Evolutionary conservation across 2,888 invertebrate species (phyloP).

Genomic region (Sesia bembeciformis): DNA sequence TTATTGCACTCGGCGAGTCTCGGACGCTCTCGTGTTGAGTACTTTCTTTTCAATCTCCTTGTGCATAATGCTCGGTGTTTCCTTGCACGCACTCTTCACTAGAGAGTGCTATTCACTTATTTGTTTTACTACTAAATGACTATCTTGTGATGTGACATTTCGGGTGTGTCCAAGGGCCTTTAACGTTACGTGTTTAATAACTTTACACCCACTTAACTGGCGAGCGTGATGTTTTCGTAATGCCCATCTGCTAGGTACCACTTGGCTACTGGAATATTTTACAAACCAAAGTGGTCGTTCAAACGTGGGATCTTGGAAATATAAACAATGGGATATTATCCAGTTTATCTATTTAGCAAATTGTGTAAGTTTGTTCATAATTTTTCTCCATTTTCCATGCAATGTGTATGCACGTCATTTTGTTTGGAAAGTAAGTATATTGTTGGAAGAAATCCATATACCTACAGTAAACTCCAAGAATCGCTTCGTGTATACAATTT

Average conservation of each 20-base stretch:
- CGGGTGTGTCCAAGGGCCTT: conserved; percentile 46
- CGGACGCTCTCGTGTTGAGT: conserved; percentile 64
- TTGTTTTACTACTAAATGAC: conserved; percentile 62
- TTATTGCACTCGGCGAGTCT: conserved; percentile 61
- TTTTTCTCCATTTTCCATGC: too few relatives aligned
- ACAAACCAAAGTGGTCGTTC: too few relatives aligned
- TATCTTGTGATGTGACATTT: conserved; percentile 50
- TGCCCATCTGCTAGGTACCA: conserved; percentile 11
- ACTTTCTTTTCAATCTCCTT: conserved; percentile 68
- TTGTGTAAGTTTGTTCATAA: too few relatives aligned
- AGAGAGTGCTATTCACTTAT: conserved; percentile 57
- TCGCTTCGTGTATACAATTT: too few relatives aligned
- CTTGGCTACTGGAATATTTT: conserved; percentile 10
- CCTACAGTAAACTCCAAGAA: too few relatives aligned
- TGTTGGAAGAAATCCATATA: too few relatives aligned
- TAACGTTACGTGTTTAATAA: conserved; percentile 26
- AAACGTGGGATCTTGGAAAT: too few relatives aligned
- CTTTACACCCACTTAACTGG: conserved; percentile 46
- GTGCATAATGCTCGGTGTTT: conserved; percentile 64
- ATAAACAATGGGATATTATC: too few relatives aligned
- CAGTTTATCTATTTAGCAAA: too few relatives aligned
- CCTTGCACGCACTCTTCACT: conserved; percentile 49
- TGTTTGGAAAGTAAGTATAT: too few relatives aligned
- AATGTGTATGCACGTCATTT: too few relatives aligned
- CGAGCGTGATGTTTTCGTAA: conserved; percentile 34